Evolutionary conservation across 2,888 invertebrate genomes (phyloP).

Genomic region (Trachelus stipa): DNA sequence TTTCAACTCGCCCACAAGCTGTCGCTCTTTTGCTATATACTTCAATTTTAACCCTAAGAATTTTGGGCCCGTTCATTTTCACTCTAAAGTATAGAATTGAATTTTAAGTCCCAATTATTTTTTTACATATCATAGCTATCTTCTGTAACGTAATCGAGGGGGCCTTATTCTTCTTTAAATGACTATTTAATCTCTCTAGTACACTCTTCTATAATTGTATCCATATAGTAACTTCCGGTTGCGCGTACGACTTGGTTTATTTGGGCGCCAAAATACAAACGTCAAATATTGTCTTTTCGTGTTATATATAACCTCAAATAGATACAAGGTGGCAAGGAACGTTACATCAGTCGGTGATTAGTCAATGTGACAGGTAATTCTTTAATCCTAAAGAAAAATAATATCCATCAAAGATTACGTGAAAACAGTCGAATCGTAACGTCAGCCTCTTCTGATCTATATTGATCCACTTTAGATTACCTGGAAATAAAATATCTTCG

Average conservation of each 20-base stretch:
- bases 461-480: background rate
- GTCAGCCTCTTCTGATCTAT: background rate
- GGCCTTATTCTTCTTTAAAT: background rate
- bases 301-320: background rate
- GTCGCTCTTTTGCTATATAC: conserved; percentile 34
- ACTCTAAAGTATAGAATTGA: background rate
- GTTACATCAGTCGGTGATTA: background rate
- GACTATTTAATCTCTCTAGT: background rate
- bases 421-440: background rate
- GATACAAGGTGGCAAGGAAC: background rate
- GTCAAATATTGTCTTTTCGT: background rate
- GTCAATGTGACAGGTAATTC: background rate
- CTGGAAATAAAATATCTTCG: background rate
- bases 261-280: background rate
- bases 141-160: background rate
- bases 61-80: background rate
- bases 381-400: background rate
- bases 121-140: background rate
- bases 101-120: background rate
- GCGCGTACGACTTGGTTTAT: background rate
- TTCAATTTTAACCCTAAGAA: conserved; percentile 4
- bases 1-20: conserved; percentile 49
- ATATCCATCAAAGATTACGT: background rate
- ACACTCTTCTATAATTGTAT: background rate
- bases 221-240: background rate